Evolutionary conservation across 2,797 vertebrate genomes (phyloP).

Genomic region (Neoniphon sammara): DNA sequence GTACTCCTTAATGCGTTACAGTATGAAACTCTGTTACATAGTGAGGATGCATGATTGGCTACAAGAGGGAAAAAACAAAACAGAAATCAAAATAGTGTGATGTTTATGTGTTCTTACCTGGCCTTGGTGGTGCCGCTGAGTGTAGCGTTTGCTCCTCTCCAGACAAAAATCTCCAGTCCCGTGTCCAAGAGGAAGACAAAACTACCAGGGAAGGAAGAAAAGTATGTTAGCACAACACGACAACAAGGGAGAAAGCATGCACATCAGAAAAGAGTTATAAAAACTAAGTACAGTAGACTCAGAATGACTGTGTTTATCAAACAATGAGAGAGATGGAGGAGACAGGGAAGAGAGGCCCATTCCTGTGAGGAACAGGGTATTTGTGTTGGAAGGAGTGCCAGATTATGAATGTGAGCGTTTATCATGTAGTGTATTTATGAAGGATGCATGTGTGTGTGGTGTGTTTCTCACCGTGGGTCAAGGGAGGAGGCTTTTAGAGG

Average conservation of each 20-base stretch:
- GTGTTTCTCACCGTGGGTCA: constrained; percentile 89
- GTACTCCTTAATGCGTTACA: no score
- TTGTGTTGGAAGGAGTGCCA: neutral
- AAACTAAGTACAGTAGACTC: neutral
- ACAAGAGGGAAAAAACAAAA: neutral
- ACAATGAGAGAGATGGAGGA: constrained; percentile 1
- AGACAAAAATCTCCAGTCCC: constrained; percentile 89
- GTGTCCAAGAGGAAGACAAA: constrained; percentile 94
- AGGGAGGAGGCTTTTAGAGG: constrained; percentile 89
- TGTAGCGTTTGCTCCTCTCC: constrained; percentile 93
- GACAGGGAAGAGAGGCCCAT: no score
- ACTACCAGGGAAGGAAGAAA: constrained; percentile 71
- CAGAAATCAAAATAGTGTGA: neutral
- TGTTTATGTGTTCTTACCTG: constrained; percentile 79
- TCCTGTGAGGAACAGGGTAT: neutral
- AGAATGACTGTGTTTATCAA: neutral
- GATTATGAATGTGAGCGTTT: no score
- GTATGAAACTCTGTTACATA: no score
- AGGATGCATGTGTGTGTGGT: neutral
- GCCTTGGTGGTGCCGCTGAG: constrained; percentile 93
- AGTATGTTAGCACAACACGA: constrained; percentile 7
- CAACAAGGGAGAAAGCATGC: neutral
- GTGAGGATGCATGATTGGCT: no score
- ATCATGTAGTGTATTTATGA: neutral
- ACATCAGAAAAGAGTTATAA: neutral